A percentile compares a stretch with the other conserved stretches of the same genome.
Evolutionary conservation across 1,140 invertebrate species (phyloP).

Genomic region (Oscheius sp.): DNA sequence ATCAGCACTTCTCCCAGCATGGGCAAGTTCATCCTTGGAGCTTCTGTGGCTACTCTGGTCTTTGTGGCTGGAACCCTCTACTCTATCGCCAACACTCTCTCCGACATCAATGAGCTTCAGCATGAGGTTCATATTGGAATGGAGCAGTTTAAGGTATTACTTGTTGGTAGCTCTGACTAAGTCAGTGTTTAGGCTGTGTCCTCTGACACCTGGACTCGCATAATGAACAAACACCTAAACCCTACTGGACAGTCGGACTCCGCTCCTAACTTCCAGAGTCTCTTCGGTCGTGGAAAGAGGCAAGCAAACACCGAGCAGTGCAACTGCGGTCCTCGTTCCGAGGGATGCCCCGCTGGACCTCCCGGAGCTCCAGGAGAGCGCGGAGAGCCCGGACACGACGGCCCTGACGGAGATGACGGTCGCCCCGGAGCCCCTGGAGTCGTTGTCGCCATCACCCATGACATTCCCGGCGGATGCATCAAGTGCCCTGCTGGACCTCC

Average conservation of each 20-base stretch:
- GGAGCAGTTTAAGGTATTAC: conserved; percentile 1
- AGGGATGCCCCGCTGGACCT: conserved; percentile 25
- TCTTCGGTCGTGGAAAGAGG: conserved; percentile 17
- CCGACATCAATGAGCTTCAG: conserved; percentile 22
- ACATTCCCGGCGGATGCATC: conserved; percentile 29
- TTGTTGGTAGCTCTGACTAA: neutral
- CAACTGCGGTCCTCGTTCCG: conserved; percentile 21
- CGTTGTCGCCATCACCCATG: conserved; percentile 26
- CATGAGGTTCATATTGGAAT: conserved; percentile 21
- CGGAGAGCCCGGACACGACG: conserved; percentile 19
- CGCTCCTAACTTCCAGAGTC: conserved; percentile 9
- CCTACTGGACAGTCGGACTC: neutral
- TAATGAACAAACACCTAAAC: conserved; percentile 19
- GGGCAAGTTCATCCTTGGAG: conserved; percentile 13
- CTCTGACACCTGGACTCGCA: conserved; percentile 16
- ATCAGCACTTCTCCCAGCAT: too few species aligned
- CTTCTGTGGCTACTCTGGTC: conserved; percentile 8
- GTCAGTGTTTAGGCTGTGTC: neutral
- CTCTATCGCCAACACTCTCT: conserved; percentile 9
- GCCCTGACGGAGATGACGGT: conserved; percentile 22
- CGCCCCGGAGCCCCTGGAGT: conserved; percentile 24
- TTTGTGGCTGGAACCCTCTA: conserved; percentile 2
- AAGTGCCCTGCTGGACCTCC: conserved; percentile 26
- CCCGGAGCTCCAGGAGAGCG: conserved; percentile 23
- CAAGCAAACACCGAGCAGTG: conserved; percentile 23